Conservation (phyloP, 2,888 invertebrate species). For the Thymelicus lineola region DNA sequence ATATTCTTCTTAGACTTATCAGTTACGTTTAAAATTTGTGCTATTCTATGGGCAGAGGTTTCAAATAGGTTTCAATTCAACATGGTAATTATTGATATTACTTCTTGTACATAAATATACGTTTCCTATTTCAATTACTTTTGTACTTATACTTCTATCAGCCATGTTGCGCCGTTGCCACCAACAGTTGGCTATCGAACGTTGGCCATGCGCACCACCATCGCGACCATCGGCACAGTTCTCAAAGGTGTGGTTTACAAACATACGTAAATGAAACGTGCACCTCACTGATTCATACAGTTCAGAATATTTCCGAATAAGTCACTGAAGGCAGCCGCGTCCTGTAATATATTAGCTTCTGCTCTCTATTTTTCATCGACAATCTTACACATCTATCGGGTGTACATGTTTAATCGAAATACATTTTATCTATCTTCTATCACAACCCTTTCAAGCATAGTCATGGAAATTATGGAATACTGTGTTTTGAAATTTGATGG, state of each 20-base stretch:
- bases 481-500: conserved; percentile 47
- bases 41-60: background rate
- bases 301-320: conserved; percentile 47
- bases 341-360: conserved; percentile 41
- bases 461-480: conserved; percentile 46
- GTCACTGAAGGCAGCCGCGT: conserved; percentile 46
- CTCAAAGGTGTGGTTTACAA: conserved; percentile 58
- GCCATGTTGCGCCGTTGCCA: background rate
- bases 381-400: conserved; percentile 34
- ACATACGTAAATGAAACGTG: conserved; percentile 49
- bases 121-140: no score
- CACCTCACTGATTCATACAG: conserved; percentile 57
- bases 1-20: conserved; percentile 32
- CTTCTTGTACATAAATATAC: background rate
- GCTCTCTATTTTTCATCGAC: conserved; percentile 37
- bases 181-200: conserved; percentile 52
- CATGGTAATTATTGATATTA: background rate
- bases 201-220: conserved; percentile 49
- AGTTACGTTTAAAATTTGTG: conserved; percentile 26
- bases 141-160: background rate
- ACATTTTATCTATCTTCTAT: conserved; percentile 29
- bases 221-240: conserved; percentile 56
- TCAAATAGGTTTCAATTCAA: background rate
- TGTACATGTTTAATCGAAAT: conserved; percentile 35
- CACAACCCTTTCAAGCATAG: conserved; percentile 28